Evolutionary conservation across 1,140 invertebrate genomes (phyloP).

Genomic region (Cephus cinctus): DNA sequence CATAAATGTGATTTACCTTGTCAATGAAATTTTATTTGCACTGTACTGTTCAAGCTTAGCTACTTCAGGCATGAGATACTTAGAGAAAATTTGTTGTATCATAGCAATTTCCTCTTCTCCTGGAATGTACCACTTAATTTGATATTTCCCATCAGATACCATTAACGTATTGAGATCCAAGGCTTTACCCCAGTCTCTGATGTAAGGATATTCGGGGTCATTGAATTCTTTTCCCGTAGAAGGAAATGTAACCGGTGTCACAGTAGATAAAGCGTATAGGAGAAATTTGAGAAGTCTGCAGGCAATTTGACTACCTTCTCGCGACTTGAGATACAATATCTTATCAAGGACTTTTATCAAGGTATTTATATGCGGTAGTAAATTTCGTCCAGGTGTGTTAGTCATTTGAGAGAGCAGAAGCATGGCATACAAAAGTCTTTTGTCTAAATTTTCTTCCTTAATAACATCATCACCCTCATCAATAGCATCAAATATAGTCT

Average conservation of each 20-base stretch:
- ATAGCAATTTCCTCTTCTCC: constrained; percentile 66
- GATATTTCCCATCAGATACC: too few species aligned
- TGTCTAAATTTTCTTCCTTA: constrained; percentile 75
- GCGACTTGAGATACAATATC: constrained; percentile 63
- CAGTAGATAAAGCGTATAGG: constrained; percentile 60
- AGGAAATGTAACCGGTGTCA: constrained; percentile 65
- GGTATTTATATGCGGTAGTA: constrained; percentile 64
- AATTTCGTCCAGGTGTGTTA: constrained; percentile 60
- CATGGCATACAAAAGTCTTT: constrained; percentile 77
- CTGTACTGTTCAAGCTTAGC: constrained; percentile 57
- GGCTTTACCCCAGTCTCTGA: constrained; percentile 81
- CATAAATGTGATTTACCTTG: too few species aligned
- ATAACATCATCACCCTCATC: constrained; percentile 58
- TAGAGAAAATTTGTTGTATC: constrained; percentile 64
- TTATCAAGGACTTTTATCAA: constrained; percentile 64
- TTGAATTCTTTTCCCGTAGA: constrained; percentile 61
- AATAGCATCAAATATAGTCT: constrained; percentile 59
- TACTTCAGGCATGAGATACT: constrained; percentile 63
- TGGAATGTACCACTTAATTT: constrained; percentile 78
- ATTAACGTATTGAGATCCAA: constrained; percentile 65
- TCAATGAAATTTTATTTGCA: constrained; percentile 35
- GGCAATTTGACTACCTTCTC: constrained; percentile 61
- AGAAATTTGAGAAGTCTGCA: constrained; percentile 54
- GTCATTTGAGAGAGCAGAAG: constrained; percentile 73
- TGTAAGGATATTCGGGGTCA: constrained; percentile 70